Evolutionary conservation across 2,113 vertebrate genomes (phyloP), one percentile per base, ranked within the genome.

Genomic region (Salvelinus sp.): DNA sequence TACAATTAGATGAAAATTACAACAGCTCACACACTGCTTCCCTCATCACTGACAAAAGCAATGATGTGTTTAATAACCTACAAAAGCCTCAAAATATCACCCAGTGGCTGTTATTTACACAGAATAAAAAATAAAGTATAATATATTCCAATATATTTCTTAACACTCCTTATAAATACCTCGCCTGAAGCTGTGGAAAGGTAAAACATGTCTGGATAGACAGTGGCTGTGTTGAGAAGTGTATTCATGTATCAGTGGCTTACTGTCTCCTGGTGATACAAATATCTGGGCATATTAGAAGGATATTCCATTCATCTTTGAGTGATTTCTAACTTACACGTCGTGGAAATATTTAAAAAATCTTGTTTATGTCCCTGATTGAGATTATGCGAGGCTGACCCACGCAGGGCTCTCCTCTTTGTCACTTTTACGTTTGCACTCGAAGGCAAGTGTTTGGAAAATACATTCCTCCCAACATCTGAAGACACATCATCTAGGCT

Each of bases 341-440:
- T 16, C 3, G 63, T 54, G 50, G 50, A 54, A 54, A 54, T 54
- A 65, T 27, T 7, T 5, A 30, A 33, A 6, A 33, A 33, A 87
- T 91, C 85, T 83, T 87, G 88, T 91, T 92, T 92, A 81, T 85
- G 88, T 89, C 50, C 50, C 50, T 18, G 79, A 78, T 76, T 84
- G 79, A 91, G 91, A 93, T 91, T 87, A 91, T 77, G 83, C 81
- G 75, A 78, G 79, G 82, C 86, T 86, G 86, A 90, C 82, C 57
- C 70, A 44, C 2, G 9, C 38, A 67, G 69, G 86, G 81, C 84
- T 58, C 77, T 79, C 50, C 2, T 50, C 75, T 85, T 83, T 88
- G 90, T 87, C 91, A 92, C 81, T 82, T 89, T 73, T 83, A 85
- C 89, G 79, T 85, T 84, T 77, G 84, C 78, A 74, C 67, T 48